Evolutionary conservation across 2,113 vertebrate species (phyloP), one percentile per base, ranked within the genome.

Genomic region (Gambusia holbrooki): DNA sequence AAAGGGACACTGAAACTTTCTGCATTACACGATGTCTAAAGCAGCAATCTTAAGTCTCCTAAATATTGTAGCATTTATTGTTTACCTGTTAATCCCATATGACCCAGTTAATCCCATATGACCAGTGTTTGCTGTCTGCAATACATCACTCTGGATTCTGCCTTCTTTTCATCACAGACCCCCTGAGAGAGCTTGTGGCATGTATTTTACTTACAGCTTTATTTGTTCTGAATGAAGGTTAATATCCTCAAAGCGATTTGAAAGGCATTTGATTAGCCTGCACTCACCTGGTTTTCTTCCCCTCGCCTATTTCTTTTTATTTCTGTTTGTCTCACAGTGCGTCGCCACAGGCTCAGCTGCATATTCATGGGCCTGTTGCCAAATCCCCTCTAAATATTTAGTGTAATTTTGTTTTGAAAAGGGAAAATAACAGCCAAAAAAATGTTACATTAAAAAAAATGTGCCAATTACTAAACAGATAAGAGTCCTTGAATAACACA

Each of bases 401-500:
- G 84, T 80, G 61, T 73, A 70, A 83, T 89, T 90, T 86, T 80
- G 60, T 84, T 86, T 84, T 85, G 61, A 81, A 82, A 69, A 60
- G 75, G 70, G 60, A 61, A 79, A 86, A 87, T 72, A 83, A 83
- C 67, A 82, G 82, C 45, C 45, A 61, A 75, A 86, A 63, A 69
- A 86, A 84, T 82, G 42, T 61, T 84, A 82, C 85, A 89, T 88
- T 84, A 80, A 84, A 89, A 84, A 74, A 25, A 74, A 25, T 17
- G 74, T 75, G 70, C 80, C 88, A 90, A 91, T 92, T 90, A 91
- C 80, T 77, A 76, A 66, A 33, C 13, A 42, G 75, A 83, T 63
- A 78, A 89, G 85, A 77, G 91, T 87, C 77, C 91, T 93, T 87
- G 81, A 90, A 90, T 90, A 90, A 81, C 84, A 84, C 87, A 90